Evolutionary conservation across 23 tunicate genomes (phyloP).

Genomic region (Oikopleura dioica): DNA sequence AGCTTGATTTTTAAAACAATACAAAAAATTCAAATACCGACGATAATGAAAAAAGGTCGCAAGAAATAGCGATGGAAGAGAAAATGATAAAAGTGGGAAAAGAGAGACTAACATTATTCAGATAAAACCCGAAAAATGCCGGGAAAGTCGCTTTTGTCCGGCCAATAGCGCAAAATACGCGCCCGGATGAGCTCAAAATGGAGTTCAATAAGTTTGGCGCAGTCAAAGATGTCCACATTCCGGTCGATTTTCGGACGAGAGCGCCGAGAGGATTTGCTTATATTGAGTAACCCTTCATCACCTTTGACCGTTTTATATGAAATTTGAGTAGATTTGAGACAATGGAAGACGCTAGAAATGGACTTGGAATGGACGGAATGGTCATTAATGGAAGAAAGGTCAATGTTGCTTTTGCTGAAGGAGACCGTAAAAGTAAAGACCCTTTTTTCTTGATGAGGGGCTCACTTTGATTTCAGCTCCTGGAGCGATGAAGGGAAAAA

Average conservation of each 20-base stretch:
- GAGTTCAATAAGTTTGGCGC: slow-evolving; percentile 65
- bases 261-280: slow-evolving; percentile 92
- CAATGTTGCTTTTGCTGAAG: background rate
- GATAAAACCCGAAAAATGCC: too few species aligned
- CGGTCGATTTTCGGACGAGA: slow-evolving; percentile 64
- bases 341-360: background rate
- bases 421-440: slow-evolving; percentile 12
- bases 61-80: too few species aligned
- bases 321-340: slow-evolving; percentile 2
- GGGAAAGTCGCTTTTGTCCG: too few species aligned
- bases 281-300: slow-evolving; percentile 13
- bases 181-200: slow-evolving; percentile 79
- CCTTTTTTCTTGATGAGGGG: too few species aligned
- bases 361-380: background rate
- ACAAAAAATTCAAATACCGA: too few species aligned
- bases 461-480: too few species aligned
- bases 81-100: too few species aligned
- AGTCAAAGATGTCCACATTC: slow-evolving; percentile 79
- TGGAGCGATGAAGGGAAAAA: slow-evolving; percentile 5
- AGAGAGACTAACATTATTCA: too few species aligned
- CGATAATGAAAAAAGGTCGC: too few species aligned
- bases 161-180: background rate
- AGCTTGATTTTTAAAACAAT: too few species aligned
- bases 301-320: background rate
- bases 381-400: slow-evolving; percentile 9